Percentiles rank a stretch among this genome's conserved stretches.
Evolutionary conservation across 2,797 vertebrate species (phyloP).

Genomic region (Phaenicophaeus curvirostris): DNA sequence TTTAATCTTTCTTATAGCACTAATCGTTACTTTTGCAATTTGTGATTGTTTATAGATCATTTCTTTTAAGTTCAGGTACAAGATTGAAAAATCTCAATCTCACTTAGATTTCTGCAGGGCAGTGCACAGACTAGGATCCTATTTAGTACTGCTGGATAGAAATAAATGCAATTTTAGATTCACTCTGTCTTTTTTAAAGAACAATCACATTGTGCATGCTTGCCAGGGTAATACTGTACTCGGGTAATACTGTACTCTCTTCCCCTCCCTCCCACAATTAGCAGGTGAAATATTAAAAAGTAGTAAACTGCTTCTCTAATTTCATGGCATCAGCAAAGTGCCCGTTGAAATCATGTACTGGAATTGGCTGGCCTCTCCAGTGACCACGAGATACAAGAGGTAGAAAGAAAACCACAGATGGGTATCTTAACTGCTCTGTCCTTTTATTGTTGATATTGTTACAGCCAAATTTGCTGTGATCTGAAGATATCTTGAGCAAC

Average conservation of each 20-base stretch:
- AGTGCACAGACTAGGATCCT: slow-evolving; percentile 37
- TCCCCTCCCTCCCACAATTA: slow-evolving; percentile 59
- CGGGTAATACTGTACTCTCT: slow-evolving; percentile 14
- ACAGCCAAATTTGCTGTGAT: slow-evolving; percentile 75
- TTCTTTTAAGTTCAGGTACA: slow-evolving; percentile 82
- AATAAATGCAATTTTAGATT: slow-evolving; percentile 72
- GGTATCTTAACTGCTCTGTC: slow-evolving; percentile 44
- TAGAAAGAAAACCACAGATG: slow-evolving; percentile 44
- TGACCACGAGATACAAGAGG: slow-evolving; percentile 14
- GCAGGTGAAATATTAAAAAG: slow-evolving; percentile 58
- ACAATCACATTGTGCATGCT: slow-evolving; percentile 52
- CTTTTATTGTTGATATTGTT: slow-evolving; percentile 68
- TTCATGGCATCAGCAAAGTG: slow-evolving; percentile 31
- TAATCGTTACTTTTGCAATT: slow-evolving; percentile 87
- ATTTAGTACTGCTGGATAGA: slow-evolving; percentile 62
- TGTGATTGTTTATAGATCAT: slow-evolving; percentile 87
- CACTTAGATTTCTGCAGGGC: slow-evolving; percentile 75
- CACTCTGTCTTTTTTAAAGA: slow-evolving; percentile 62
- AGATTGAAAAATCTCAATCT: slow-evolving; percentile 84
- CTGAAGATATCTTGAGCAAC: slow-evolving; percentile 66
- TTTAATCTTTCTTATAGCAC: slow-evolving; percentile 88
- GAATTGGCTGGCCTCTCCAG: slow-evolving; percentile 35
- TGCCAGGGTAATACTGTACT: slow-evolving; percentile 23
- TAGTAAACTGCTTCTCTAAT: slow-evolving; percentile 32
- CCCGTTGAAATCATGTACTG: neutral